Percentiles rank a stretch among this genome's conserved stretches.
Evolutionary conservation across 2,888 invertebrate genomes (phyloP).

Genomic region (Platycnemis pennipes): DNA sequence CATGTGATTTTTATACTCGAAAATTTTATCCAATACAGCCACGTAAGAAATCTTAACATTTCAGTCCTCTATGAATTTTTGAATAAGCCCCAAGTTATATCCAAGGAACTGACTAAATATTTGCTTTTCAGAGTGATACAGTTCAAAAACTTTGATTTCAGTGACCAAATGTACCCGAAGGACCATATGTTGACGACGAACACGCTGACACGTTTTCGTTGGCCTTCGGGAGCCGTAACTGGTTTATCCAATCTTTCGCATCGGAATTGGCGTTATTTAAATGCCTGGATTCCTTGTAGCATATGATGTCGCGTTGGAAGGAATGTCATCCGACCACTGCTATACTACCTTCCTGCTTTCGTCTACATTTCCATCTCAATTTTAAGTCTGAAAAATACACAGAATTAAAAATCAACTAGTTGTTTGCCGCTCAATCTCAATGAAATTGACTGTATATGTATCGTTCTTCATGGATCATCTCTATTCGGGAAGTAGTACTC

Average conservation of each 20-base stretch:
- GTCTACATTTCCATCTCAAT: not conserved
- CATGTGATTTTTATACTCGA: no score
- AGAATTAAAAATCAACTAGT: not conserved
- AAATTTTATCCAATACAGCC: no score
- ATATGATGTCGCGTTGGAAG: constrained; percentile 5
- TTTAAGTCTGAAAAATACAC: not conserved
- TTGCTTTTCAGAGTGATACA: not conserved
- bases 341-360: not conserved
- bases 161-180: constrained; percentile 13
- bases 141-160: not conserved
- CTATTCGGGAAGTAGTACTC: no score
- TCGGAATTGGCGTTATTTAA: constrained; percentile 36
- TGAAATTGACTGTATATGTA: no score
- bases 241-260: constrained; percentile 39
- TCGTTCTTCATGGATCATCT: no score
- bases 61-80: no score
- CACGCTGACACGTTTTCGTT: constrained; percentile 28
- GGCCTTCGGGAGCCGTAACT: constrained; percentile 23
- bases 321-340: not conserved
- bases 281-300: constrained; percentile 9
- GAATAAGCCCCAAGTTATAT: no score
- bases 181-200: constrained; percentile 32
- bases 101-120: no score
- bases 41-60: no score
- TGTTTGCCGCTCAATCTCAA: not conserved